These are phyloP conservation scores for Mesorhabditis belari DNA, from an alignment of 2,888 invertebrate species.

Conservation along the genomic window DNA sequence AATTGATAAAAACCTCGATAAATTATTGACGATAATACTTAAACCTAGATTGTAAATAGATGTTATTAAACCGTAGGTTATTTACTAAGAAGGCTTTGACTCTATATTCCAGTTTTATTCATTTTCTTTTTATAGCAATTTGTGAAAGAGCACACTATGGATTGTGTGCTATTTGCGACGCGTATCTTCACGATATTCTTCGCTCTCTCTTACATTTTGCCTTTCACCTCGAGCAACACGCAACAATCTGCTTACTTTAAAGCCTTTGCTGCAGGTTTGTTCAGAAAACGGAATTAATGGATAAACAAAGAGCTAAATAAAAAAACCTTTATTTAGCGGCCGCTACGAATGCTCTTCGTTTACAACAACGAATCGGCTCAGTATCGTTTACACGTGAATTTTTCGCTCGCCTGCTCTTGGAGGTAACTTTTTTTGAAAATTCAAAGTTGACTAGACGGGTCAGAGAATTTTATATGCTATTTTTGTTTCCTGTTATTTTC, in stretches of 20 bases:
- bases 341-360: conserved; percentile 83
- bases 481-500: no score
- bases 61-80: no score
- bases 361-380: conserved; percentile 82
- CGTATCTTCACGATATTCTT: conserved; percentile 76
- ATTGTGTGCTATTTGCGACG: conserved; percentile 78
- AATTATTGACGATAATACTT: no score
- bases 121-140: conserved; percentile 49
- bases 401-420: conserved; percentile 70
- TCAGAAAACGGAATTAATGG: neutral
- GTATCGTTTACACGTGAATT: conserved; percentile 72
- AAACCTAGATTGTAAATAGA: no score
- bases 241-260: conserved; percentile 73
- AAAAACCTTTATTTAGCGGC: conserved; percentile 61
- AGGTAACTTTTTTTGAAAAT: conserved; percentile 57
- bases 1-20: no score
- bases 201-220: conserved; percentile 75
- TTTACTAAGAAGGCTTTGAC: no score
- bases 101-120: no score
- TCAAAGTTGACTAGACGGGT: no score
- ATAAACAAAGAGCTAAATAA: neutral
- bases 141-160: conserved; percentile 74
- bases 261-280: conserved; percentile 67
- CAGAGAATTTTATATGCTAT: no score
- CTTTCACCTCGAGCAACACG: conserved; percentile 68